Evolutionary conservation across 1,140 invertebrate species (phyloP).

Genomic region (Sarcophaga peregrina): DNA sequence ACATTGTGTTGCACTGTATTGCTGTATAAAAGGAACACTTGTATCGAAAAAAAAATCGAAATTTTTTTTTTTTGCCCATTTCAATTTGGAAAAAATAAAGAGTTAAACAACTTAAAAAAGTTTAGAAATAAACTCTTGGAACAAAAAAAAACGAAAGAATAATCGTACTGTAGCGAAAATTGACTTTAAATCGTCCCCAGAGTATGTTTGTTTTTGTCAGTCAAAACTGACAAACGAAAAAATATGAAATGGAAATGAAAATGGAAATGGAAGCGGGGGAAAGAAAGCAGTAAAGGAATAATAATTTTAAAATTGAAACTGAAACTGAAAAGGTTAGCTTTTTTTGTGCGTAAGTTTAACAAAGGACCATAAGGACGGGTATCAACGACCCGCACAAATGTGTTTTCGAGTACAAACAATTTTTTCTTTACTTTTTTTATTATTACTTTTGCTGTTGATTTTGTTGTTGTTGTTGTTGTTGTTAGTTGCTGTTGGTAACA

Average conservation of each 20-base stretch:
- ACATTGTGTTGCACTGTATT: no score
- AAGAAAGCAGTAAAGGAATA: background rate
- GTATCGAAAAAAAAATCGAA: no score
- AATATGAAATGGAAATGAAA: background rate
- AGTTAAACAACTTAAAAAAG: no score
- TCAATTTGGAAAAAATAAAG: no score
- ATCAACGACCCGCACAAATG: slow-evolving; percentile 26
- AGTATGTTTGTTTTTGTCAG: slow-evolving; percentile 33
- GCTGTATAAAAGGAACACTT: no score
- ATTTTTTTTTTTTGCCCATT: no score
- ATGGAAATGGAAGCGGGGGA: background rate
- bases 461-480: background rate
- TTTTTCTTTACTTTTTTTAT: background rate
- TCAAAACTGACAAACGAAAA: background rate
- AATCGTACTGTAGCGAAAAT: slow-evolving; percentile 16
- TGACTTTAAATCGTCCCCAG: slow-evolving; percentile 28
- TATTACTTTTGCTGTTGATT: background rate
- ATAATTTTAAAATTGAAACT: background rate
- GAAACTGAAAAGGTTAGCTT: slow-evolving; percentile 4
- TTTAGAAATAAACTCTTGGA: background rate
- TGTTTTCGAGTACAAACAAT: background rate
- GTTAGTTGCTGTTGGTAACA: no score
- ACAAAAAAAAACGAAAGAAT: background rate
- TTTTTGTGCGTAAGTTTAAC: background rate
- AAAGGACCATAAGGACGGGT: slow-evolving; percentile 7